Evolutionary conservation across 2,113 vertebrate genomes (phyloP).

Genomic region (Platysteira castanea): DNA sequence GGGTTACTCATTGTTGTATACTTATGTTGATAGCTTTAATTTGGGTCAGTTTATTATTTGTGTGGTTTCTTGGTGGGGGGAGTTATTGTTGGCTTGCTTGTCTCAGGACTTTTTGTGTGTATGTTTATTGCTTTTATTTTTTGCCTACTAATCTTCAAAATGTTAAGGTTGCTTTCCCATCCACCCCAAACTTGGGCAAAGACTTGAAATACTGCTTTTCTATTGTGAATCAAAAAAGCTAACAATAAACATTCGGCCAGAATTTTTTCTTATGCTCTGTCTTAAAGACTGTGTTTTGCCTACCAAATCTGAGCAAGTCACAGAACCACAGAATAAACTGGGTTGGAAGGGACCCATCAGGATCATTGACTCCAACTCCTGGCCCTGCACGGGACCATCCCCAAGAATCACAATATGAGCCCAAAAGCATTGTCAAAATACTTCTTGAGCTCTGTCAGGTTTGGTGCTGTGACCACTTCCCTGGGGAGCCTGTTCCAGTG

Average conservation of each 20-base stretch:
- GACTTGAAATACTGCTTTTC: background rate
- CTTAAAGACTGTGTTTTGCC: background rate
- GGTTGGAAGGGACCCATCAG: background rate
- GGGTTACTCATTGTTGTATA: background rate
- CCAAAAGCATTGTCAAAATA: fast-evolving
- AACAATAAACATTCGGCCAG: background rate
- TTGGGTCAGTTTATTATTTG: background rate
- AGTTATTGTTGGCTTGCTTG: background rate
- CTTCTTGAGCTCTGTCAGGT: background rate
- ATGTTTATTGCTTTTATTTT: background rate
- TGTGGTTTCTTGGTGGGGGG: fast-evolving
- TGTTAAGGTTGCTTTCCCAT: background rate
- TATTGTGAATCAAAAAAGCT: background rate
- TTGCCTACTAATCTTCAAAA: background rate
- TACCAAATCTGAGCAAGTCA: background rate
- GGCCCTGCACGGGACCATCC: background rate
- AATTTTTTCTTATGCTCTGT: background rate
- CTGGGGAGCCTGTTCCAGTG: background rate
- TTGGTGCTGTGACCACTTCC: background rate
- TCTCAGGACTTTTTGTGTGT: fast-evolving
- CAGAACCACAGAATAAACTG: background rate
- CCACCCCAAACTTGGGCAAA: background rate
- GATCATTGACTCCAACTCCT: fast-evolving
- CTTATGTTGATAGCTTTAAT: background rate
- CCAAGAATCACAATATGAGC: background rate